Evolutionary conservation across 1,140 invertebrate genomes (phyloP), one percentile per base, ranked within the genome.

Genomic region (Holcopasites calliopsidis): DNA sequence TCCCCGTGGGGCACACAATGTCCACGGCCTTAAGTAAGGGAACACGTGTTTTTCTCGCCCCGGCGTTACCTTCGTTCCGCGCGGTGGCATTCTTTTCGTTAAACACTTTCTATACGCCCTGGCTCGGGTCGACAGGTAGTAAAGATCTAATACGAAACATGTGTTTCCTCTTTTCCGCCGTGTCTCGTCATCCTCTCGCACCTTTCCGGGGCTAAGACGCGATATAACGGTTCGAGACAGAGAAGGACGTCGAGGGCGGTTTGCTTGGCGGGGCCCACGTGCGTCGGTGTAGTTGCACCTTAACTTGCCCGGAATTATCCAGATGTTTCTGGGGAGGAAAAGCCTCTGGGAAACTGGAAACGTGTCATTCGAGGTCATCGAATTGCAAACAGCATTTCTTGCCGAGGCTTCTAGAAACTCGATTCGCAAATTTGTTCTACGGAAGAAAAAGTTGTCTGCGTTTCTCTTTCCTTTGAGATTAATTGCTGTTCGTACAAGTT

Each of bases 101-200:
- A 57, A 78, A 80, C 54, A 81, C 58, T 52, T 73, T 76, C 74
- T 55, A 38, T 60, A 8, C 66, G 31, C 47, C 57, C 35, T 49
- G 40, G 64, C 21, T 35, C 35, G 50, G 68, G 65, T 64, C 52
- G 61, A 80, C 77, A 85, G 75, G 80, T 83, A 85, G 71, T 66
- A 77, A 60, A 76, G 40, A 73, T 85, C 62, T 85, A 80, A 83
- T 83, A 78, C 83, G 83, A 85, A 85, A 83, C 83, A 85, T 85
- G 75, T 85, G 83, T 83, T 80, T 55, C 73, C 10, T 10, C 31
- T 54, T 57, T 11, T 26, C n/a, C 38, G 18, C 13, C 31, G 16
- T 38, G 28, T n/a, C 3, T 49, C 38, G 2, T 38, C 57, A 21
- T 26, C n/a, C 42, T n/a, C 44, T 70, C n/a, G 57, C 42, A 64